Evolutionary conservation across 2,113 vertebrate species (phyloP).

Genomic region (Camelus bactrianus): DNA sequence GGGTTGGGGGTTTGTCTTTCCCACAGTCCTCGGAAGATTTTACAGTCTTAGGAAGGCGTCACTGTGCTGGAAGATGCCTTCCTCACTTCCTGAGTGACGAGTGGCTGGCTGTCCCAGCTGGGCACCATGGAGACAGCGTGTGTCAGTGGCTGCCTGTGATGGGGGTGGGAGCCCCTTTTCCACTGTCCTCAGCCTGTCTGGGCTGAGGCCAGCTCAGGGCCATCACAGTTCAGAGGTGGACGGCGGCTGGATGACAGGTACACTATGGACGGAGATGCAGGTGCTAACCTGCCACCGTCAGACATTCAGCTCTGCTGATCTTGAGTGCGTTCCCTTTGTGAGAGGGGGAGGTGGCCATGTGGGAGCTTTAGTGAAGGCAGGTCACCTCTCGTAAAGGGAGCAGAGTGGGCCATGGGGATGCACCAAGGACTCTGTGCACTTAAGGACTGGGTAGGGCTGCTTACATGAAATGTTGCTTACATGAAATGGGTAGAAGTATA

Average conservation of each 20-base stretch:
- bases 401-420: too few species aligned
- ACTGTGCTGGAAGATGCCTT: neutral
- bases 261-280: neutral
- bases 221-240: neutral
- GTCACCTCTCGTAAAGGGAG: neutral
- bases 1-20: neutral
- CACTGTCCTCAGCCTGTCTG: neutral
- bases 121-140: neutral
- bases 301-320: neutral
- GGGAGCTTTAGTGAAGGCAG: neutral
- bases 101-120: neutral
- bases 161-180: neutral
- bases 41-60: neutral
- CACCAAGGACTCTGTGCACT: neutral
- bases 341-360: neutral
- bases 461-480: neutral
- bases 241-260: neutral
- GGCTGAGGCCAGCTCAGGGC: neutral
- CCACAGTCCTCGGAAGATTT: neutral
- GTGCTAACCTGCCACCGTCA: accelerated
- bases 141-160: neutral
- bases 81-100: neutral
- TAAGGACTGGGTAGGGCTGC: neutral
- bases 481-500: neutral
- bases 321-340: neutral